Base-by-base conservation (phyloP, 2,113 vertebrate genomes). In the Corythornis cristatus region DNA sequence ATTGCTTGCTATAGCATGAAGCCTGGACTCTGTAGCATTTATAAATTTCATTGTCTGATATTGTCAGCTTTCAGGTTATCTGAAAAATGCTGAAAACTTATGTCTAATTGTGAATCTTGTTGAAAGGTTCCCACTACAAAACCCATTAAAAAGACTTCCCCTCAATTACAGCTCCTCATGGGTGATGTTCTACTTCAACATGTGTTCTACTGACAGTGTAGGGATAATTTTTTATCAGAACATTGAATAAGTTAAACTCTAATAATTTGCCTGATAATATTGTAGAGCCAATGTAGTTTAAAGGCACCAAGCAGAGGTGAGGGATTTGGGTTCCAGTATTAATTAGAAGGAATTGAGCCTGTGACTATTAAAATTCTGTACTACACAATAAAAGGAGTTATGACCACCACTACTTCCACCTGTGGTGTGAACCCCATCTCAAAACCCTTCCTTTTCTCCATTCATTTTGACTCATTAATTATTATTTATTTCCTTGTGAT, bases 401-500 rank as follows among this genome's bases (percentile, higher is more conserved):
- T 0, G 1, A 57, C 3, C 29, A 65, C 54, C 10, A 9, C 6
- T 48, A 21, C 31, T 48, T 75, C 61, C 26, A 12, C 15, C 25
- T n/a, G 3, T 48, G 12, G 15, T 78, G 28, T 45, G 5, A 60
- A 33, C 21, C 5, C 19, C 64, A 66, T 58, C 43, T 68, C 40
- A 67, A 81, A 93, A 37, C 5, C 28, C 11, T 64, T 28, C 0
- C 1, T 71, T 90, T 74, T 45, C 15, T 65, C 43, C 5, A 26
- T 75, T 56, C 50, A 61, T n/a, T 87, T 29, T 53, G 40, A 68
- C 10, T 65, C 35, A 26, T 8, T 29, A 54, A 62, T 77, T 70
- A 48, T 77, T 80, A 70, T 90, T 86, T 83, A 54, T 82, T 89
- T 93, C 48, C 50, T 64, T 35, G 15, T 79, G 62, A 42, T 68